These are phyloP conservation scores for Sitobion miscanthi DNA, from an alignment of 1,140 invertebrate genomes.

Conservation along the genomic window DNA sequence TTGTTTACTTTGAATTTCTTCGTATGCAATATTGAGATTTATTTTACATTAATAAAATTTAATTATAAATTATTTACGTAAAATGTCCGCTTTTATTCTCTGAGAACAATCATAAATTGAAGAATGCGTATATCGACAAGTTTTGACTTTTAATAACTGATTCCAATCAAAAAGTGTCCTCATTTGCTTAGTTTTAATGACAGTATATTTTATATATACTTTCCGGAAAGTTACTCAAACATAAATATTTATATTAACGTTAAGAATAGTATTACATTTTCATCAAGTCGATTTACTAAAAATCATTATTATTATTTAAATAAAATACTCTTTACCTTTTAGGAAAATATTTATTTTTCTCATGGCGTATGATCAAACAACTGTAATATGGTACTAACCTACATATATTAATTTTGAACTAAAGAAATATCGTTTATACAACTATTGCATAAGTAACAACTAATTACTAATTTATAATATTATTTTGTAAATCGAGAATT, in stretches of 20 bases:
- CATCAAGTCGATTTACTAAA: not conserved
- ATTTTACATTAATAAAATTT: not conserved
- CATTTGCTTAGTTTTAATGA: slow-evolving; percentile 22
- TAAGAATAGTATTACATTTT: not conserved
- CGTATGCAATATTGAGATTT: not conserved
- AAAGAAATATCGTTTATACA: not conserved
- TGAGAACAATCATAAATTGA: not conserved
- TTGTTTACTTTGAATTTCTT: not conserved
- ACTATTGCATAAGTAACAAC: not conserved
- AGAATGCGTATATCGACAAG: not conserved
- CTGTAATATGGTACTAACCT: no score
- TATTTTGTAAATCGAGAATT: not conserved
- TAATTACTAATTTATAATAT: not conserved
- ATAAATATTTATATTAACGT: not conserved
- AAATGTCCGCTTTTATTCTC: not conserved
- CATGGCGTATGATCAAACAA: no score
- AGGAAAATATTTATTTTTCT: not conserved
- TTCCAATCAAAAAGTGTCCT: not conserved
- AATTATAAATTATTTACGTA: not conserved
- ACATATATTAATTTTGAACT: not conserved
- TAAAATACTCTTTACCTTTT: not conserved
- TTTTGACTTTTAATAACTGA: slow-evolving; percentile 1
- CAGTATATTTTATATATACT: not conserved
- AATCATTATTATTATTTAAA: not conserved
- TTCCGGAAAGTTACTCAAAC: not conserved